Evolutionary conservation across 2,797 vertebrate genomes (phyloP).

Genomic region (Monodelphis domestica): DNA sequence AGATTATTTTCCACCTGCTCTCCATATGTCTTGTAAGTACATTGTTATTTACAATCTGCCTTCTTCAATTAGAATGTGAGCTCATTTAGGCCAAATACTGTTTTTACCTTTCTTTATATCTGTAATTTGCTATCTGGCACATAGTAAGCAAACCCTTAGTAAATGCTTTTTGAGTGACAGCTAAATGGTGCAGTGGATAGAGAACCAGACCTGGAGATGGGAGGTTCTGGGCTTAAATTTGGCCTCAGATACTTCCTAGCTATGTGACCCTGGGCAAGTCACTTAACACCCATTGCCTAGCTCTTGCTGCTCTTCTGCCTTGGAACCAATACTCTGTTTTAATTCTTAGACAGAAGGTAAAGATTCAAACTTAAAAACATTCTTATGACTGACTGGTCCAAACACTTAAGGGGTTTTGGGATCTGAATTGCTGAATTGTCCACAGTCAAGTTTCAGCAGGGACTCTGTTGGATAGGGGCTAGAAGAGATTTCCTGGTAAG

Average conservation of each 20-base stretch:
- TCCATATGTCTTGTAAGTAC: not conserved
- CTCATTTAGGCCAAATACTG: not conserved
- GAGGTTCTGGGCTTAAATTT: too few species aligned
- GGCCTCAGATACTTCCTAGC: too few species aligned
- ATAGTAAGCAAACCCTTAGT: not conserved
- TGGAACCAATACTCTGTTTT: too few species aligned
- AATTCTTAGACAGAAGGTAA: too few species aligned
- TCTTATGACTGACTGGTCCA: not conserved
- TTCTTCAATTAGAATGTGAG: not conserved
- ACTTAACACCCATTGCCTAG: too few species aligned
- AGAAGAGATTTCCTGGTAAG: not conserved
- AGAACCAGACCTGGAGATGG: too few species aligned
- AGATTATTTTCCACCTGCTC: not conserved
- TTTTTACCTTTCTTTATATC: not conserved
- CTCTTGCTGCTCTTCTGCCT: too few species aligned
- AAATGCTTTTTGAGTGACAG: not conserved
- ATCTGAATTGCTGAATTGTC: not conserved
- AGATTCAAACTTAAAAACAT: too few species aligned
- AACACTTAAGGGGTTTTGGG: not conserved
- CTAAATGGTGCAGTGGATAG: too few species aligned
- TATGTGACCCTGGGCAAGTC: too few species aligned
- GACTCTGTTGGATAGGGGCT: not conserved
- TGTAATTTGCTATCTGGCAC: not conserved
- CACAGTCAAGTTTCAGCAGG: not conserved
- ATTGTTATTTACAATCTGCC: not conserved